phyloP scores from a whole-genome alignment of 2,113 vertebrate species.

The Oncorhynchus tshawytscha region DNA sequence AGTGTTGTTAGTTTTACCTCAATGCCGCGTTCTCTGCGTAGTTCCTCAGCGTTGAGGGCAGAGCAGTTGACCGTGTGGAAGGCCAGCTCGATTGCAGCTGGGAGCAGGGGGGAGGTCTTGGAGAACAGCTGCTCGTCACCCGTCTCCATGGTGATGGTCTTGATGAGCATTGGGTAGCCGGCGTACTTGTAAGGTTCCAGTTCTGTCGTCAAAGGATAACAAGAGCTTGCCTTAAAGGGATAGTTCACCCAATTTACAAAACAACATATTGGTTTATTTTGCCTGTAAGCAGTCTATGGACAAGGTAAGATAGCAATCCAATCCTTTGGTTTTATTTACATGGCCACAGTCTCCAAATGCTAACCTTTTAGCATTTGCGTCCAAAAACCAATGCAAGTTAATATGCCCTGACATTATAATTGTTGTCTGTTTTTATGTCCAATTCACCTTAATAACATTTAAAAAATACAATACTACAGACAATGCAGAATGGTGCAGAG shows the following conservation, averaged over 20 bases:
- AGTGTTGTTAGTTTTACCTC: conserved; percentile 73
- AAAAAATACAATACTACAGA: not conserved
- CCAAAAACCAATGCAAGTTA: too few relatives aligned
- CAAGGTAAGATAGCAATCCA: too few relatives aligned
- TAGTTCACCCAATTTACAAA: too few relatives aligned
- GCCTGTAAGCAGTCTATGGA: too few relatives aligned
- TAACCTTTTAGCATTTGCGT: too few relatives aligned
- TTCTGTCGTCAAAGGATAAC: conserved; percentile 70
- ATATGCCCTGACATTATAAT: too few relatives aligned
- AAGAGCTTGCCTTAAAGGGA: not conserved
- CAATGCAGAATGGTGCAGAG: not conserved
- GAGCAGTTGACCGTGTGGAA: conserved; percentile 98
- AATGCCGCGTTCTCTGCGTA: conserved; percentile 91
- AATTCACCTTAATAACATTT: too few relatives aligned
- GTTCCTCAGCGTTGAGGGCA: conserved; percentile 95
- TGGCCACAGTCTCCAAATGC: too few relatives aligned
- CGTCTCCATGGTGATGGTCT: conserved; percentile 96
- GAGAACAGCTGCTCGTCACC: conserved; percentile 91
- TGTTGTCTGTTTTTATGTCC: too few relatives aligned
- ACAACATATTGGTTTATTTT: too few relatives aligned
- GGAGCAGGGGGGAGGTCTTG: conserved; percentile 89
- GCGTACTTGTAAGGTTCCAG: conserved; percentile 97
- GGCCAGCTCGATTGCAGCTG: conserved; percentile 88
- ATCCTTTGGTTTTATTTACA: too few relatives aligned
- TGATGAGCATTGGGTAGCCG: conserved; percentile 97